Evolutionary conservation across 2,888 invertebrate genomes (phyloP), one percentile per base, ranked within the genome.

Genomic region (Eilema sororculum): DNA sequence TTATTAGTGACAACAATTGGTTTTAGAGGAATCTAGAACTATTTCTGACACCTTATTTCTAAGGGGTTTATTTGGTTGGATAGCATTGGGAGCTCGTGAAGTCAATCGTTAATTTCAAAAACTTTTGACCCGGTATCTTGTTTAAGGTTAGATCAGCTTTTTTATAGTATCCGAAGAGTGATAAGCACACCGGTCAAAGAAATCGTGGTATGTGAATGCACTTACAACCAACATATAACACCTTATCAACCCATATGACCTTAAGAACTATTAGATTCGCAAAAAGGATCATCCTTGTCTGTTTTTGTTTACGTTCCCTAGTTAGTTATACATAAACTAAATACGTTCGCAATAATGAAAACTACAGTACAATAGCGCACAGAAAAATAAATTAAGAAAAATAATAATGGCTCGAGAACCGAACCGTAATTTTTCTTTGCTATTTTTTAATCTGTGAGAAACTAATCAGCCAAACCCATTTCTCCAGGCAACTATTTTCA

Each of bases 371-470:
- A 41, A 46, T 46, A 46, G 46, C 46, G 46, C 46, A 46, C 20
- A 46, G 46, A 20, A 46, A 46, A 46, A 46, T 20, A 41, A n/a
- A n/a, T n/a, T 16, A 4, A 46, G 3, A 46, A 20, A 46, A 20
- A 46, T 46, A 46, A 20, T 46, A 4, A 46, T 1, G 46, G 46
- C 46, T 46, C 8, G 20, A 20, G 46, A 46, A 20, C 8, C 20
- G 12, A 46, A 20, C 46, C 20, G 46, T 20, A 46, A 20, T 46
- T 5, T 20, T 20, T 20, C 46, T 20, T 20, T 46, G 46, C 20
- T n/a, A 6, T 52, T 52, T 52, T 52, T 52, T 52, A 52, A 52
- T 52, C 52, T 52, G 52, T 52, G n/a, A 52, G 52, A 52, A 52
- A n/a, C n/a, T 52, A 52, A 46, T 46, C 46, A 46, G 20, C 46